Conservation (phyloP, 2,113 vertebrate genomes). For the Bettongia penicillata region DNA sequence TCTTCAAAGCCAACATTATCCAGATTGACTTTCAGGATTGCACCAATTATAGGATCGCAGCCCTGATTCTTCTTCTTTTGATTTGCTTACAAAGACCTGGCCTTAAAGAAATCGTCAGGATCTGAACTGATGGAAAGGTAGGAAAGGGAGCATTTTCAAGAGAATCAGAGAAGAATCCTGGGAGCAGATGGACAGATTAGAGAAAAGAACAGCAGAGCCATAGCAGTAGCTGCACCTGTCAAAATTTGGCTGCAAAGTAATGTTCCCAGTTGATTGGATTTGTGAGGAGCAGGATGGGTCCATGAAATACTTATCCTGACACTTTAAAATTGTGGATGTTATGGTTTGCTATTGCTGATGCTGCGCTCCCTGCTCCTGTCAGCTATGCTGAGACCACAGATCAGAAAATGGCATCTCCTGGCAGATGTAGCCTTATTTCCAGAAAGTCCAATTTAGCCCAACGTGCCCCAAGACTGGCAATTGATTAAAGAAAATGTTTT, state of each 20-base stretch:
- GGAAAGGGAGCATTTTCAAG: constrained; percentile 56
- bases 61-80: constrained; percentile 36
- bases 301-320: constrained; percentile 80
- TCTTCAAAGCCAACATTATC: constrained; percentile 57
- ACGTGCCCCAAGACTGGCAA: constrained; percentile 41
- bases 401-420: constrained; percentile 64
- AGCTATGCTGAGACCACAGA: constrained; percentile 72
- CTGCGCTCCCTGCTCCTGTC: constrained; percentile 73
- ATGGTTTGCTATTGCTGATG: constrained; percentile 69
- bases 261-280: constrained; percentile 77
- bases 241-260: constrained; percentile 70
- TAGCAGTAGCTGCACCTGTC: constrained; percentile 74
- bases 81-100: constrained; percentile 50
- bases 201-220: constrained; percentile 66
- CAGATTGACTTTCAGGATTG: constrained; percentile 39
- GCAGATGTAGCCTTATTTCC: constrained; percentile 41
- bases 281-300: constrained; percentile 69
- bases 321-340: constrained; percentile 78
- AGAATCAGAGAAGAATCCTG: constrained; percentile 60
- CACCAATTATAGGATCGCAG: constrained; percentile 59
- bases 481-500: background rate
- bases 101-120: constrained; percentile 54
- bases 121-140: constrained; percentile 47
- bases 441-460: constrained; percentile 49
- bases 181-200: constrained; percentile 76